Percentiles rank a stretch among this genome's conserved stretches.
Conservation (phyloP, 2,888 invertebrate genomes). For the Harpalus rubripes region DNA sequence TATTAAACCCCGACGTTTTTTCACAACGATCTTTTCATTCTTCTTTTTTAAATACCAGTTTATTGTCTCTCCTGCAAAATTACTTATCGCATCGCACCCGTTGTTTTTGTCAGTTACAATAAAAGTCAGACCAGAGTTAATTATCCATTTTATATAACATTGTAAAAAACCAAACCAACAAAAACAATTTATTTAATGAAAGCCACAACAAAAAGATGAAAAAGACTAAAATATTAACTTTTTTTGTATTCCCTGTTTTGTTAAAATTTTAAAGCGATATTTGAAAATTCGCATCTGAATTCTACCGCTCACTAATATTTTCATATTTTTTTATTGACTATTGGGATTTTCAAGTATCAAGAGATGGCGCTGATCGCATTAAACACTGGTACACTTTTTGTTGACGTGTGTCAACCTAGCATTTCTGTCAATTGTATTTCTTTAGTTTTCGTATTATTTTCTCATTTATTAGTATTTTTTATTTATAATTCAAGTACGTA, state of each 20-base stretch:
- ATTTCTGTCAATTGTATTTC: too few species aligned
- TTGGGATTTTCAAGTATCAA: too few species aligned
- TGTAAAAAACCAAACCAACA: neutral
- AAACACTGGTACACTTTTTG: too few species aligned
- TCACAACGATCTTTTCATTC: slow-evolving; percentile 46
- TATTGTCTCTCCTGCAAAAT: slow-evolving; percentile 35
- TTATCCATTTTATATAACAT: slow-evolving; percentile 31
- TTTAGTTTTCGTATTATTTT: too few species aligned
- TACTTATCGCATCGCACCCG: slow-evolving; percentile 24
- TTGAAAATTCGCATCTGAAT: too few species aligned
- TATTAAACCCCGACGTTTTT: slow-evolving; percentile 53
- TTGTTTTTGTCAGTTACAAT: slow-evolving; percentile 17
- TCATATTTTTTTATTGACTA: too few species aligned
- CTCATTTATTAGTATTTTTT: too few species aligned
- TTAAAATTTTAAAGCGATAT: too few species aligned
- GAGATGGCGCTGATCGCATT: too few species aligned
- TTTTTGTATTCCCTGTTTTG: neutral
- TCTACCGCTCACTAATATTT: too few species aligned
- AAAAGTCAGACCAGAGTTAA: slow-evolving; percentile 22
- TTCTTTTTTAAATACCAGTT: slow-evolving; percentile 48
- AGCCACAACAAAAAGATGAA: neutral
- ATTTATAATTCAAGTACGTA: too few species aligned
- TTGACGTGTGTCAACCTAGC: too few species aligned
- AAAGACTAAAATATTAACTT: neutral
- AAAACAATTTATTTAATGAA: neutral